phyloP scores from a whole-genome alignment of 2,797 vertebrate genomes.

The Sparidentex hasta region DNA sequence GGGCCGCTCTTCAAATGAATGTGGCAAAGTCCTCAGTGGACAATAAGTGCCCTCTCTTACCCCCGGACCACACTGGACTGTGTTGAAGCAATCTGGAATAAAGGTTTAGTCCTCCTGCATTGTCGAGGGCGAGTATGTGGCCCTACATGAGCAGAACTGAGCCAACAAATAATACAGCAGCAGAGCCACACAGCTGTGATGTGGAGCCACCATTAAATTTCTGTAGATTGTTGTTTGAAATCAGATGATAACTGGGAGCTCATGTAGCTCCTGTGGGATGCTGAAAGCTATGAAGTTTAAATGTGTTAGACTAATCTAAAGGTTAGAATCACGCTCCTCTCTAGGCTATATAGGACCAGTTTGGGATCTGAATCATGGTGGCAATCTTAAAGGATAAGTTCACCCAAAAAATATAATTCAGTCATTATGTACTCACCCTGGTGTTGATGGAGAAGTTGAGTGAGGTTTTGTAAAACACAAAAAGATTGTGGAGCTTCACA shows the following conservation, averaged over 20 bases:
- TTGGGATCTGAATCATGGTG: conserved; percentile 29
- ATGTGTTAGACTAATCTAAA: background rate
- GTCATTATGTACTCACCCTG: too few species aligned
- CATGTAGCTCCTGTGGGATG: background rate
- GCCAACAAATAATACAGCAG: conserved; percentile 59
- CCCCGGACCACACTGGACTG: conserved; percentile 79
- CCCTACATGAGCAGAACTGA: conserved; percentile 55
- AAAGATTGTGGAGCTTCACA: too few species aligned
- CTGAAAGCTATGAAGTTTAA: background rate
- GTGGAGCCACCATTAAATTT: conserved; percentile 16
- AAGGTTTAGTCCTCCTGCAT: conserved; percentile 75
- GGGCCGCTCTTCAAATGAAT: conserved; percentile 86
- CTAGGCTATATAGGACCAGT: background rate
- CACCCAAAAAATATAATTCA: too few species aligned
- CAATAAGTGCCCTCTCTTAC: conserved; percentile 84
- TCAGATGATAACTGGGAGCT: background rate
- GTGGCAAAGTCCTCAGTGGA: conserved; percentile 83
- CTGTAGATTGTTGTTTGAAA: conserved; percentile 19
- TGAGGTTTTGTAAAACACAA: too few species aligned
- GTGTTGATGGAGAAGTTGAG: too few species aligned
- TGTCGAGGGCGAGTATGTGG: conserved; percentile 67
- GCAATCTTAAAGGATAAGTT: conserved; percentile 5
- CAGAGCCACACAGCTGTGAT: conserved; percentile 15
- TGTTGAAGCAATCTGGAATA: conserved; percentile 82
- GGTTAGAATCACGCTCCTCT: background rate